These are phyloP conservation scores for Lapara coniferarum DNA, from an alignment of 2,888 invertebrate species.

Conservation along the genomic window DNA sequence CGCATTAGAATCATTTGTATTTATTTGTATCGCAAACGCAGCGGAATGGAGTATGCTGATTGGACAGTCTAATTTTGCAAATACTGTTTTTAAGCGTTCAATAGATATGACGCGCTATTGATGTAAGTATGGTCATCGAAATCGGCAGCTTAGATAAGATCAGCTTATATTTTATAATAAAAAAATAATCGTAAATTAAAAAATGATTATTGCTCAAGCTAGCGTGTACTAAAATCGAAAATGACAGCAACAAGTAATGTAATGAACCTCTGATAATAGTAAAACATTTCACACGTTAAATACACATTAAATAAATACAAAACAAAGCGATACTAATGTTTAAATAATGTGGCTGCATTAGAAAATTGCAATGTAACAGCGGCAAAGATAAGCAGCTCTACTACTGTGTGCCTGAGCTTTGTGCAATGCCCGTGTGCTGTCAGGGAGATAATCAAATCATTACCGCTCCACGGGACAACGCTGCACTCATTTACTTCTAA, in stretches of 20 bases:
- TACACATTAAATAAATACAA: not conserved
- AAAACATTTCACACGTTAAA: not conserved
- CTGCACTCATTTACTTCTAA: slow-evolving; percentile 62
- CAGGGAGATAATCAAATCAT: slow-evolving; percentile 75
- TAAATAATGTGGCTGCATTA: slow-evolving; percentile 4
- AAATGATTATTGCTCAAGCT: too few species aligned
- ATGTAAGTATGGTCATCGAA: too few species aligned
- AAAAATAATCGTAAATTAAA: too few species aligned
- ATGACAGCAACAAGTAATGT: too few species aligned
- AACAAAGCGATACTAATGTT: not conserved
- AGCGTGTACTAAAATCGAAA: too few species aligned
- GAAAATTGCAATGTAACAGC: not conserved
- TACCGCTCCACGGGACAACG: slow-evolving; percentile 60
- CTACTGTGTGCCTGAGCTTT: slow-evolving; percentile 45
- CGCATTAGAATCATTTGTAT: slow-evolving; percentile 13
- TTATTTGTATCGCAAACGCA: slow-evolving; percentile 1
- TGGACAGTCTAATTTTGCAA: too few species aligned
- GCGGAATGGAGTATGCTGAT: too few species aligned
- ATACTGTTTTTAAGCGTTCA: too few species aligned
- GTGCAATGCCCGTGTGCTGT: slow-evolving; percentile 65
- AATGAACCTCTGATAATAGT: not conserved
- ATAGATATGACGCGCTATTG: too few species aligned
- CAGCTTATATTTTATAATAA: too few species aligned
- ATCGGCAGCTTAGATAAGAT: too few species aligned
- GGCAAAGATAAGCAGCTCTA: slow-evolving; percentile 24